Evolutionary conservation across 23 tunicate species (phyloP), one percentile per base, ranked within the genome.

Genomic region (Clavelina lepadiformis): DNA sequence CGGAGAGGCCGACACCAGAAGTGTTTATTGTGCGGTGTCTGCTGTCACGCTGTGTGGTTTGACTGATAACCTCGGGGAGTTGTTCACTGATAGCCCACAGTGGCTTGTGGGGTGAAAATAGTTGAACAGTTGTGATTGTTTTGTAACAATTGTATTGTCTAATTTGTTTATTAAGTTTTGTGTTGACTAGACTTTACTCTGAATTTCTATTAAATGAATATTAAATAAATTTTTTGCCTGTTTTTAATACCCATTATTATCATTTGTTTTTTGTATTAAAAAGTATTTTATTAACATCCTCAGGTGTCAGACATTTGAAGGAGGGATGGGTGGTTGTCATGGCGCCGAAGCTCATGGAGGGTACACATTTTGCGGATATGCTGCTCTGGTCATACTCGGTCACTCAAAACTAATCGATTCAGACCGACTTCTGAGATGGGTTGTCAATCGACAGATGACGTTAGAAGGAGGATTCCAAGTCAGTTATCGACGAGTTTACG

Each of bases 281-380:
- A 11, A 41, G 49, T 11, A 41, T 41, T 41, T 41, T 11, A 41
- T 11, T 41, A 41, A 41, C 15, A 41, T 41, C 15, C 49, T 18
- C 49, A 91, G 92, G 21, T 91, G 98, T 55, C 98, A 91, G 35
- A 82, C 98, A 6, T 91, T 72, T 58, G 98, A 91, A 67, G 98
- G 98, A 0, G 98, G 98, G 15, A 64, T 91, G 15, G 92, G 98
- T 3, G 86, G 92, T 2, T 67, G 65, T 45, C 98, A 81, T 27
- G 98, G 98, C 31, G 71, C 91, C 1, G 98, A 91, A 73, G 92
- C 92, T 7, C 98, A 91, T 45, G 98, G 98, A 24, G 98, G 98
- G 5, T 91, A 82, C 68, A 82, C 98, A 13, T 91, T 82, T 41
- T 82, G 91, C 61, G 91, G 98, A 1, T 83, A 73, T 54, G 98